phyloP scores from a whole-genome alignment of 37 sponge, comb jelly and placozoan species.

The Oscarella lobularis region DNA sequence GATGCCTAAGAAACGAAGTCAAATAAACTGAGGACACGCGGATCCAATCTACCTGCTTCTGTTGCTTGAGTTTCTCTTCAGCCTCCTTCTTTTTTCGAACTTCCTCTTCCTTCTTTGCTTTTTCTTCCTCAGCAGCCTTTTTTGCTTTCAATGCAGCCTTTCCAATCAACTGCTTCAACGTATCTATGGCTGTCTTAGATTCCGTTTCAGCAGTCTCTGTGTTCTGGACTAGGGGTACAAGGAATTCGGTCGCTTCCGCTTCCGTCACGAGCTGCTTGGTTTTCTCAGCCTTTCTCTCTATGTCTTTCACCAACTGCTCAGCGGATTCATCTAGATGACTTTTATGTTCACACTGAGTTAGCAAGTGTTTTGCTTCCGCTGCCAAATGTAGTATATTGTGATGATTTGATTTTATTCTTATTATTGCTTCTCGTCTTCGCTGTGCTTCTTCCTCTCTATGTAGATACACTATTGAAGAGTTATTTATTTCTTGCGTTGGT shows the following conservation, averaged over 20 bases:
- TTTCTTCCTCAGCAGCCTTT: slow-evolving; percentile 5
- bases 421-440: not conserved
- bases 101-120: slow-evolving; percentile 12
- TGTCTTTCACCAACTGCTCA: not conserved
- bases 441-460: not conserved
- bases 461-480: not conserved
- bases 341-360: not conserved
- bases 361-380: not conserved
- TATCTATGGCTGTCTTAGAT: too few relatives aligned
- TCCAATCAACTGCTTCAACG: not conserved
- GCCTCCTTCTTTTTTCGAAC: not conserved
- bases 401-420: not conserved
- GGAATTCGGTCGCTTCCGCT: not conserved
- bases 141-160: not conserved
- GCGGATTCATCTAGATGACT: not conserved
- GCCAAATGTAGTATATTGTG: not conserved
- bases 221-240: not conserved
- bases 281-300: not conserved
- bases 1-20: too few relatives aligned
- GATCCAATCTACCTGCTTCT: too few relatives aligned
- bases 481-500: too few relatives aligned
- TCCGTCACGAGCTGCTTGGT: not conserved
- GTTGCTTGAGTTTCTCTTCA: not conserved
- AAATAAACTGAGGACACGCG: too few relatives aligned
- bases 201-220: too few relatives aligned